phyloP scores from a whole-genome alignment of 1,140 invertebrate species.

The Neuroterus valhalla region DNA sequence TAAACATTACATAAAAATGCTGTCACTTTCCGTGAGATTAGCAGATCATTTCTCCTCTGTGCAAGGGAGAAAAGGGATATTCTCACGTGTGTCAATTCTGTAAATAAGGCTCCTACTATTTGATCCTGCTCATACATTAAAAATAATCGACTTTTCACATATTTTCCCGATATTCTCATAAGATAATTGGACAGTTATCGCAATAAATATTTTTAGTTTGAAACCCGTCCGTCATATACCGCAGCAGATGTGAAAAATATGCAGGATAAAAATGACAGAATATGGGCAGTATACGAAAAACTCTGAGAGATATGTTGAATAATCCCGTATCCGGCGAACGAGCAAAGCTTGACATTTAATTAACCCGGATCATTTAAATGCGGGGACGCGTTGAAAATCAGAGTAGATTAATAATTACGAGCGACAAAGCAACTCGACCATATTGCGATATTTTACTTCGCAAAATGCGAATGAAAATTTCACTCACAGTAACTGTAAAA shows the following conservation, averaged over 20 bases:
- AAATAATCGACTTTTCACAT: no score
- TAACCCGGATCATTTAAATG: slow-evolving; percentile 30
- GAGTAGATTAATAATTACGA: slow-evolving; percentile 4
- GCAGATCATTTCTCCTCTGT: no score
- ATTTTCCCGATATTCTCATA: no score
- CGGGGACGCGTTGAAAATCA: slow-evolving; percentile 3
- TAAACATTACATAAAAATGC: no score
- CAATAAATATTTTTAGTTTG: slow-evolving; percentile 18
- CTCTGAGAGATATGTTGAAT: slow-evolving; percentile 5
- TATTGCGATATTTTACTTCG: neutral
- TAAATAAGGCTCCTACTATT: no score
- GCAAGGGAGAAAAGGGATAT: no score
- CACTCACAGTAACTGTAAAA: no score
- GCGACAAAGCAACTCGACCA: neutral
- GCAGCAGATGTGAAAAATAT: slow-evolving; percentile 2
- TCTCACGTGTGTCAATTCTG: no score
- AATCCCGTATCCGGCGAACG: neutral
- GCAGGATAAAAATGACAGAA: slow-evolving; percentile 18
- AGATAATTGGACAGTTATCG: slow-evolving; percentile 6
- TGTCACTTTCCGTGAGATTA: no score
- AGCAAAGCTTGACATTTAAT: slow-evolving; percentile 26
- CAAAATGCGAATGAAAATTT: neutral
- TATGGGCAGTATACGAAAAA: slow-evolving; percentile 13
- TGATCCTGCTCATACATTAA: no score
- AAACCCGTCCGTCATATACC: neutral